Evolutionary conservation across 2,888 invertebrate genomes (phyloP), one percentile per base, ranked within the genome.

Genomic region (Tiphia femorata): DNA sequence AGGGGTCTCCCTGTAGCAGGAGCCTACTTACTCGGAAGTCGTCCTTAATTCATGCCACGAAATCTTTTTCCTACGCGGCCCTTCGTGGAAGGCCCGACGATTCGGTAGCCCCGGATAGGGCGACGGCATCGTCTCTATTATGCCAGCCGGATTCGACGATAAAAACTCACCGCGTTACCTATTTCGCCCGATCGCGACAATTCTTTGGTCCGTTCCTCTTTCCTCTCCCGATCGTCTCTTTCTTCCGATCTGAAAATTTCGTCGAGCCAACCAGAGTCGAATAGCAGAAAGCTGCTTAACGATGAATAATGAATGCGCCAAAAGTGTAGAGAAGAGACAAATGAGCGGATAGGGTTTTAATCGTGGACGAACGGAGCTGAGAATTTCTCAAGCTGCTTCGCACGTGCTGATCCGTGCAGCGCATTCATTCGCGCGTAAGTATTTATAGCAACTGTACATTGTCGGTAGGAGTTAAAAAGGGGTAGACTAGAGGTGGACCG

Each of bases 321-420:
- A 33, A 14, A 8, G 25, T 8, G 35, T 27, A 46, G 12, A 46
- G 49, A 49, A 29, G 57, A 57, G 56, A 55, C 52, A 49, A 48
- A 33, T 25, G 27, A 41, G 19, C 37, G 30, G 33, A 20, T 19
- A 17, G 43, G 33, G 51, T n/a, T n/a, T n/a, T n/a, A n/a, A n/a
- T n/a, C n/a, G n/a, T n/a, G n/a, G n/a, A n/a, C n/a, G 52, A 38
- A 17, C n/a, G 43, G 38, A 35, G 42, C 54, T 56, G 55, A 49
- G 62, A 51, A 56, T 51, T 56, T 57, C 67, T 67, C 76, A 76
- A 76, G 73, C 76, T 76, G 77, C 65, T 74, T 70, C 72, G 72
- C 77, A 77, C 77, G 77, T 77, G 77, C 77, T 72, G 72, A 69
- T 72, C 70, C 69, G 58, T 62, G 68, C 68, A 68, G 70, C 72